A percentile compares a stretch with the other conserved stretches of the same genome.
phyloP scores from a whole-genome alignment of 2,797 vertebrate genomes.

The Neosalanx taihuensis region DNA sequence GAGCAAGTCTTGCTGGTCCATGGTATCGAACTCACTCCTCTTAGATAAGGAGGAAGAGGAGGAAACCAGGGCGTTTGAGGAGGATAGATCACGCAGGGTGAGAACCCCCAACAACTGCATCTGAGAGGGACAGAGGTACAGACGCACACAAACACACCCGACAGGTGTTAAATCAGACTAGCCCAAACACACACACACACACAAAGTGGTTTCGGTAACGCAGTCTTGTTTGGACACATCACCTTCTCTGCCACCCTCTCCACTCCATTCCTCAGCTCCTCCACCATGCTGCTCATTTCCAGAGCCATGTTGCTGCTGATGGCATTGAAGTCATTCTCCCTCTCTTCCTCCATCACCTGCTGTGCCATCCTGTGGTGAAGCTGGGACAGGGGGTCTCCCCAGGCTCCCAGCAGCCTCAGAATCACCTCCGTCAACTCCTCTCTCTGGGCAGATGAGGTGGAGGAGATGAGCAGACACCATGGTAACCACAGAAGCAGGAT shows the following conservation, averaged over 20 bases:
- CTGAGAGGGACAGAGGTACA: slow-evolving; percentile 34
- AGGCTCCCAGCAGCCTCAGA: slow-evolving; percentile 66
- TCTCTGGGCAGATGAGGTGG: slow-evolving; percentile 42
- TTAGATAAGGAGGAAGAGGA: slow-evolving; percentile 43
- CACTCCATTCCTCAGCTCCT: slow-evolving; percentile 64
- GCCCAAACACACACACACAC: not conserved
- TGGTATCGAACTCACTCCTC: slow-evolving; percentile 50
- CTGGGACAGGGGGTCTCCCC: slow-evolving; percentile 66
- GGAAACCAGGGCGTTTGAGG: slow-evolving; percentile 50
- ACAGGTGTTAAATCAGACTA: not conserved
- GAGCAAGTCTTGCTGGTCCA: slow-evolving; percentile 71
- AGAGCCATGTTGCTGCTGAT: slow-evolving; percentile 65
- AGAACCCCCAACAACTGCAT: slow-evolving; percentile 72
- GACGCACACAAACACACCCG: not conserved
- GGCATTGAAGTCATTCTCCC: slow-evolving; percentile 47
- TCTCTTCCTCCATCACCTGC: slow-evolving; percentile 24
- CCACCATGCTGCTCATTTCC: slow-evolving; percentile 66
- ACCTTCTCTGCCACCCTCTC: slow-evolving; percentile 69
- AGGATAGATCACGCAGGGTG: slow-evolving; percentile 51
- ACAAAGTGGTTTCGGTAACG: not conserved
- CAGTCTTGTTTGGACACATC: not conserved
- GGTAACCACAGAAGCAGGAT: not conserved
- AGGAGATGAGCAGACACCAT: no score
- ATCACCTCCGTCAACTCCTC: slow-evolving; percentile 71
- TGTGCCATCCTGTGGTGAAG: slow-evolving; percentile 61